Evolutionary conservation across 1,140 invertebrate species (phyloP), one percentile per base, ranked within the genome.

Genomic region (Caerostris extrusa): DNA sequence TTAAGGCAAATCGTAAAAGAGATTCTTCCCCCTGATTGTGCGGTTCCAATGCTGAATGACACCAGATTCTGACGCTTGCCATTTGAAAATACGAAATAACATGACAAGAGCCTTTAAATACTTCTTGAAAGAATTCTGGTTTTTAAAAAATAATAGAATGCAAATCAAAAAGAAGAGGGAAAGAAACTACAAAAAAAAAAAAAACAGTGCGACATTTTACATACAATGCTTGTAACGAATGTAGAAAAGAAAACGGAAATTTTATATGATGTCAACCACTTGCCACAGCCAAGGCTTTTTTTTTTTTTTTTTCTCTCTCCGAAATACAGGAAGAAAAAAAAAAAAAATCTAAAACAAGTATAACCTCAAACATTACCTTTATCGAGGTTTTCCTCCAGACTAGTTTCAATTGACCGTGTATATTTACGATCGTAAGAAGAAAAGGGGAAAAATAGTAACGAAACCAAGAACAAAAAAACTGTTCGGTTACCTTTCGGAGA

Each of bases 371-470:
- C 71, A 77, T 50, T 77, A 50, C 50, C 71, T 77, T 60, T 57
- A 85, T 85, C 57, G 83, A 58, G 57, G 58, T 34, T 85, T 57
- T 56, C 83, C 19, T 60, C 56, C n/a, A n/a, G 57, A 85, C 83
- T 85, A 85, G 56, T 85, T 85, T 85, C 57, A 57, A 85, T 58
- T 85, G 55, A 8, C 56, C 55, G 56, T n/a, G 17, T 55, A 85
- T 85, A 85, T 85, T 85, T 85, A 85, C 83, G 83, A 85, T 60
- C 83, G 83, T 58, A 81, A 81, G 50, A 34, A 34, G 10, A 81
- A 19, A 81, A 19, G 19, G 19, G 19, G 56, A n/a, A 55, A 85
- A 85, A 34, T 34, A 83, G 61, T 53, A 82, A 81, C 5, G 53
- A 58, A 85, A 77, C n/a, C 34, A 81, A 81, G 7, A 53, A 82